Evolutionary conservation across 2,888 invertebrate species (phyloP), one percentile per base, ranked within the genome.

Genomic region (Pocota personata): DNA sequence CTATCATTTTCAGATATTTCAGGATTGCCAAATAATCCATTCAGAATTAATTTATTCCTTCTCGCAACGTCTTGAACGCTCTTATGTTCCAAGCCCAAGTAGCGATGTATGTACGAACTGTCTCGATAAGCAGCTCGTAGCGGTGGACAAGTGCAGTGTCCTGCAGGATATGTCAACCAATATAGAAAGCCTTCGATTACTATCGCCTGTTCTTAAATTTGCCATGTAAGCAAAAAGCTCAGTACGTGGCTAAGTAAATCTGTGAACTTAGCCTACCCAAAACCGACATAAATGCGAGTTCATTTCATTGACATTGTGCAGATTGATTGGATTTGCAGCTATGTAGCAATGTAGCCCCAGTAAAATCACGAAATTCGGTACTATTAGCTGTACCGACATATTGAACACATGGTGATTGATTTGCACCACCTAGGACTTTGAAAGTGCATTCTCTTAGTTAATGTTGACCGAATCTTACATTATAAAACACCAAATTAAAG

Each of bases 141-240:
- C 58, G 10, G 37, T 37, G 35, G 19, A 37, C 19, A 58, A 58
- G 37, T 37, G 21, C n/a, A 35, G 58, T 32, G 35, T 35, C 37
- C 12, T 35, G n/a, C 10, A 19, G 37, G 21, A 37, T 19, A 58
- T 12, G 7, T 58, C 35, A 19, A 58, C 19, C 19, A 58, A 21
- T 12, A 8, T 37, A 35, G 37, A 35, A 21, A 37, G 58, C 58
- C 58, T 58, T 37, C 60, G 40, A 24, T 60, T 19, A 60, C 60
- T 40, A 10, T 60, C 37, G 24, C 60, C 40, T 8, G 60, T 40
- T 60, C 60, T 60, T 21, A 60, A 60, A 37, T 37, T 60, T 24
- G 58, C n/a, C n/a, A 60, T 40, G 14, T 24, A 60, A 40, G 24
- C 40, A 40, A 60, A 60, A 21, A 60, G 40, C 24, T 60, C 24